A percentile compares a stretch with the other conserved stretches of the same genome.
phyloP scores from a whole-genome alignment of 2,113 vertebrate genomes.

The Plectropomus leopardus region DNA sequence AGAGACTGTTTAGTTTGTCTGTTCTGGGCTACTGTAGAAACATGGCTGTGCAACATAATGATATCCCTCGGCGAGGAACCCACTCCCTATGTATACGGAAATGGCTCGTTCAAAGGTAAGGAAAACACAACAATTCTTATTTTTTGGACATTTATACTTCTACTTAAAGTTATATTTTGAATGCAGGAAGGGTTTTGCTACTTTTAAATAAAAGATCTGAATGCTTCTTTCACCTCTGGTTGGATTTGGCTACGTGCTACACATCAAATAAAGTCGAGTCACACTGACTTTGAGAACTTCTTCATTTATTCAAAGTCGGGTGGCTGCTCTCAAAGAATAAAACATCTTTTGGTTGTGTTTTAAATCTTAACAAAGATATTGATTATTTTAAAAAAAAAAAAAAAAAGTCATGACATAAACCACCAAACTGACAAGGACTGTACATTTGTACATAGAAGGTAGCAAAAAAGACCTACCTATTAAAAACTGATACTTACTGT shows the following conservation, averaged over 20 bases:
- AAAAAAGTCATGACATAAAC: conserved; percentile 47
- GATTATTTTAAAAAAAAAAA: conserved; percentile 38
- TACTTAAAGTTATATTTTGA: too few relatives aligned
- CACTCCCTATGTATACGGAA: too few relatives aligned
- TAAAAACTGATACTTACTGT: conserved; percentile 7
- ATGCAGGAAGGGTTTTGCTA: too few relatives aligned
- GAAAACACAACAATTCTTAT: too few relatives aligned
- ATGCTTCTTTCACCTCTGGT: too few relatives aligned
- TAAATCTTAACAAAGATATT: conserved; percentile 38
- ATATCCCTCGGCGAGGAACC: too few relatives aligned
- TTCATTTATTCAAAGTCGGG: conserved; percentile 69
- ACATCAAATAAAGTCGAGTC: conserved; percentile 27
- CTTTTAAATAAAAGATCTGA: too few relatives aligned
- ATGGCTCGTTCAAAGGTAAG: too few relatives aligned
- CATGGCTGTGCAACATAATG: too few relatives aligned
- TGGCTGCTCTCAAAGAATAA: conserved; percentile 58
- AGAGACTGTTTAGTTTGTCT: too few relatives aligned
- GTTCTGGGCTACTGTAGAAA: too few relatives aligned
- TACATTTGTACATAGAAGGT: conserved; percentile 73
- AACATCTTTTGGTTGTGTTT: conserved; percentile 50
- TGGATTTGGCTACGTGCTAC: background rate
- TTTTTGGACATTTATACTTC: too few relatives aligned
- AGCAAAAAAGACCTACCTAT: conserved; percentile 11
- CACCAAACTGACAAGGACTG: conserved; percentile 62
- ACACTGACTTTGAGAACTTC: conserved; percentile 62